A percentile compares a stretch with the other conserved stretches of the same genome.
Evolutionary conservation across 1,140 invertebrate species (phyloP).

Genomic region (Drosophila ficusphila): DNA sequence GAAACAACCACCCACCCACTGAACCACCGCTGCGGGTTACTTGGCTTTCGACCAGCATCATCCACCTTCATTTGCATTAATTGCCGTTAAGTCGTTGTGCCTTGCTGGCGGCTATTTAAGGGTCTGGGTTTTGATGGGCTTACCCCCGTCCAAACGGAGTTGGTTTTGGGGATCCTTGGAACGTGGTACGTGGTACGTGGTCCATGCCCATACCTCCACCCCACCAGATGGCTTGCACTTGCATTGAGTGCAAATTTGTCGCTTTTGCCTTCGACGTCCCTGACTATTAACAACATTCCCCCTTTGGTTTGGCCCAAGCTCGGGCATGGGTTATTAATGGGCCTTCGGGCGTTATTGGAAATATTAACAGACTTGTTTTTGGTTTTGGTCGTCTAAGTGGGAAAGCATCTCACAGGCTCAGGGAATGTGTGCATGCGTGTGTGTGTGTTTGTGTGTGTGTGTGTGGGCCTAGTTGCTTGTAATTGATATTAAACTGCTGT

Average conservation of each 20-base stretch:
- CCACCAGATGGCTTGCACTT: slow-evolving; percentile 29
- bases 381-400: slow-evolving; percentile 24
- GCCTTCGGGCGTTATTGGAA: slow-evolving; percentile 67
- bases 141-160: not conserved
- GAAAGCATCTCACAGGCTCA: slow-evolving; percentile 15
- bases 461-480: slow-evolving; percentile 44
- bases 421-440: not conserved
- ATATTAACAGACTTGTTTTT: slow-evolving; percentile 69
- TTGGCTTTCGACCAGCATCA: slow-evolving; percentile 38
- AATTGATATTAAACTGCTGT: slow-evolving; percentile 69
- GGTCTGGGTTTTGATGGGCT: slow-evolving; percentile 17
- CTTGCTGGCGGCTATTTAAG: slow-evolving; percentile 57
- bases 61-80: slow-evolving; percentile 81
- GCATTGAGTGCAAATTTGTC: slow-evolving; percentile 72
- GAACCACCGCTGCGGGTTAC: slow-evolving; percentile 1
- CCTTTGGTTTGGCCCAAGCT: not conserved
- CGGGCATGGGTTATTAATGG: slow-evolving; percentile 56
- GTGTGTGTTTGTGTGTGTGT: slow-evolving; percentile 9
- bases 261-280: slow-evolving; percentile 47
- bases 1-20: not conserved
- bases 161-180: not conserved
- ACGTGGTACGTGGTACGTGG: no score
- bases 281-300: slow-evolving; percentile 64
- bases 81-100: slow-evolving; percentile 74
- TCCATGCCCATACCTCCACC: no score